Evolutionary conservation across 37 sponge, comb jelly and placozoan species (phyloP).

Genomic region (Spongilla lacustris): DNA sequence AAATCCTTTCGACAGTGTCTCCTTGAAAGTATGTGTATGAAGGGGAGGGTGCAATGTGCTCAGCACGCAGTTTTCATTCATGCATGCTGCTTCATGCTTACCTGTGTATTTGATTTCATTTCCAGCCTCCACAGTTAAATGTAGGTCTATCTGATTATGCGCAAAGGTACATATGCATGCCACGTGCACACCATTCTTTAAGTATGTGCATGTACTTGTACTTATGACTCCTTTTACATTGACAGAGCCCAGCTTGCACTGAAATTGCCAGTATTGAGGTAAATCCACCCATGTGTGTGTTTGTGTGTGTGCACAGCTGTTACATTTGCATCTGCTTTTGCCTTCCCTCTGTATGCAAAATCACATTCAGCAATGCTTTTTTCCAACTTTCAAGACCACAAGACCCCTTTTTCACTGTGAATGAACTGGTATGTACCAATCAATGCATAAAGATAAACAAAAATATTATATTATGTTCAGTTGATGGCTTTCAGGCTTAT

Average conservation of each 20-base stretch:
- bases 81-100: background rate
- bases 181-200: too few species aligned
- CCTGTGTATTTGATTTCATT: background rate
- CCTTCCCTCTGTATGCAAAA: background rate
- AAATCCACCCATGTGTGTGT: background rate
- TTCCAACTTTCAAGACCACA: background rate
- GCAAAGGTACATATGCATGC: background rate
- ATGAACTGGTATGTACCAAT: background rate
- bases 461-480: background rate
- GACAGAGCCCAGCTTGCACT: background rate
- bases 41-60: too few species aligned
- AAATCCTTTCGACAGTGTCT: constrained; percentile 17
- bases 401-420: background rate
- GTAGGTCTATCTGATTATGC: background rate
- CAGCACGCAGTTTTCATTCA: too few species aligned
- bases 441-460: background rate
- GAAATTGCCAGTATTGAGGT: background rate
- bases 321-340: too few species aligned
- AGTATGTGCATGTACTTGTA: background rate
- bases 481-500: background rate
- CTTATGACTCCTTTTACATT: background rate
- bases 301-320: background rate
- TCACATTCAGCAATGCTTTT: background rate
- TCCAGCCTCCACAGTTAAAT: background rate
- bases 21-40: background rate